Base-by-base conservation (phyloP, 2,888 invertebrate genomes). In the Drosophila falleni region DNA sequence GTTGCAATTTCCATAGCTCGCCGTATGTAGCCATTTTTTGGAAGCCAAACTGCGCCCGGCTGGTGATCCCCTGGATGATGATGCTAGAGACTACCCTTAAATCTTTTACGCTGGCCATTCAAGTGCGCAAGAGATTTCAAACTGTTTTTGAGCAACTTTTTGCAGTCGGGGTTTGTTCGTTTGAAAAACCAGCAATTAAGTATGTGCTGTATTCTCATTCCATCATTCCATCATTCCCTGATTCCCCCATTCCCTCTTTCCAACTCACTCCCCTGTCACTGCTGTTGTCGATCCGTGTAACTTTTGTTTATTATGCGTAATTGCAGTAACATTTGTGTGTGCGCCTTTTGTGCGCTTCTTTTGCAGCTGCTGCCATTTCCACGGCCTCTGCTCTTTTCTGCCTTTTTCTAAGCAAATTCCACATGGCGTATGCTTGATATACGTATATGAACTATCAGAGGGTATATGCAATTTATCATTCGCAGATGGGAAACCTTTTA, bases 261-360 rank as follows among this genome's bases (percentile, higher is more conserved):
- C 16, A 13, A 6, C 44, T 44, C 44, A 39, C 70, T 72, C 74
- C 56, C 61, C 65, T 65, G 70, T 41, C 65, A 55, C 46, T 42
- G 59, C 50, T 51, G 70, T 76, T 70, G 49, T 54, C 70, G 76
- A 71, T 74, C 70, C 70, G 66, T 81, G 86, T 89, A 90, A 90
- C 88, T 90, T 90, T 80, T 89, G 87, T 88, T 89, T 89, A 89
- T 90, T 89, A 82, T 78, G 76, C 81, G 79, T 90, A 90, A 90
- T 90, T 90, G 90, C 86, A 81, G 91, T 90, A 88, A 86, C 80
- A 59, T 59, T 35, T 35, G 44, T 35, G 44, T 35, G 64, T 73
- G 68, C 72, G 72, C 81, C 71, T 77, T 80, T 77, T 79, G 81
- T 74, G 77, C 50, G 77, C 74, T 84, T 50, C 71, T 75, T 71